phyloP scores from a whole-genome alignment of 2,113 vertebrate genomes.

The Siniperca knerii region DNA sequence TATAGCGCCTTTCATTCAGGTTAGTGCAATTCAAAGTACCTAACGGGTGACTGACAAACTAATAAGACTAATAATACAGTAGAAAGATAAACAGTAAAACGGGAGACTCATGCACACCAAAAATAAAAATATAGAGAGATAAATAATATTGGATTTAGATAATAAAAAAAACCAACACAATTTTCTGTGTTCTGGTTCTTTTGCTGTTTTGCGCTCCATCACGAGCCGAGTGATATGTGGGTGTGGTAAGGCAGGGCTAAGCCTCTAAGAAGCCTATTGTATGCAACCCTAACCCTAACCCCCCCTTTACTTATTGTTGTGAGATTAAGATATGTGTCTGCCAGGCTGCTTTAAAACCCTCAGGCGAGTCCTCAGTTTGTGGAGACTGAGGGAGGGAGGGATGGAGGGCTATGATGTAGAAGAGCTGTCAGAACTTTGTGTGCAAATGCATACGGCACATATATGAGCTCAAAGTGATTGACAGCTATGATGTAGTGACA shows the following conservation, averaged over 20 bases:
- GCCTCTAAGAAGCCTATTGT: slow-evolving; percentile 57
- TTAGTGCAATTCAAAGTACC: too few species aligned
- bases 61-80: background rate
- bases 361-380: slow-evolving; percentile 41
- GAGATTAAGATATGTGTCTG: slow-evolving; percentile 77
- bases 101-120: too few species aligned
- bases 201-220: background rate
- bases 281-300: slow-evolving; percentile 37
- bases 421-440: slow-evolving; percentile 51
- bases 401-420: slow-evolving; percentile 9
- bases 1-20: too few species aligned
- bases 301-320: slow-evolving; percentile 70
- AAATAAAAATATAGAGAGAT: background rate
- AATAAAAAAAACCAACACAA: background rate
- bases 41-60: background rate
- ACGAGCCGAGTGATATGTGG: background rate
- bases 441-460: background rate
- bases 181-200: background rate
- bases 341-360: slow-evolving; percentile 54
- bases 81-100: background rate
- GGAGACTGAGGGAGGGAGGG: slow-evolving; percentile 10
- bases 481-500: slow-evolving; percentile 52
- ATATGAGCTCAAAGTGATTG: slow-evolving; percentile 62
- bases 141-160: background rate
- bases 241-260: slow-evolving; percentile 39